phyloP scores from a whole-genome alignment of 2,113 vertebrate species.

The Rostratula benghalensis region DNA sequence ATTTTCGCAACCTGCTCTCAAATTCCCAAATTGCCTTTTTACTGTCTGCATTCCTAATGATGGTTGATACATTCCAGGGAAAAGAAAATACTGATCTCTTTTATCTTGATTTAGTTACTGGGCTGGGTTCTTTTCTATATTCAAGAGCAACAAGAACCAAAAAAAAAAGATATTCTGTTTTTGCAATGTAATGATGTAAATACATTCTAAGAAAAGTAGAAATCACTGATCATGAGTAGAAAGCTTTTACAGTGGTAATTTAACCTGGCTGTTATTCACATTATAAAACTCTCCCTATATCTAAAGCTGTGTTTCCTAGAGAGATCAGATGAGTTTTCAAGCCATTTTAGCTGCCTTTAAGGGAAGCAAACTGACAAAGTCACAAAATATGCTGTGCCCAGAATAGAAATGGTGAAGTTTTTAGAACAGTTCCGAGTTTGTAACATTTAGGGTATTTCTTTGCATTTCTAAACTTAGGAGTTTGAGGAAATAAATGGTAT shows the following conservation, averaged over 20 bases:
- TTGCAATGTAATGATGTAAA: slow-evolving; percentile 8
- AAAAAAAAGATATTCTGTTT: not conserved
- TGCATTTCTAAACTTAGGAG: not conserved
- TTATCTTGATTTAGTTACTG: slow-evolving; percentile 65
- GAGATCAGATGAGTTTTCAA: slow-evolving; percentile 8
- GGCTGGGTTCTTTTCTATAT: not conserved
- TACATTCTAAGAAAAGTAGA: slow-evolving; percentile 20
- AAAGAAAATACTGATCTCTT: slow-evolving; percentile 45
- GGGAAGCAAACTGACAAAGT: slow-evolving; percentile 26
- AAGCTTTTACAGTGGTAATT: slow-evolving; percentile 47
- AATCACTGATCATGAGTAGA: not conserved
- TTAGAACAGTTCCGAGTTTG: not conserved
- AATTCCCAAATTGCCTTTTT: slow-evolving; percentile 71
- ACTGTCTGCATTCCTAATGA: slow-evolving; percentile 68
- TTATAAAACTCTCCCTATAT: slow-evolving; percentile 12
- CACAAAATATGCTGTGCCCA: not conserved
- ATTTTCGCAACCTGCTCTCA: slow-evolving; percentile 67
- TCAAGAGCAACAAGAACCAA: not conserved
- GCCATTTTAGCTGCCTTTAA: not conserved
- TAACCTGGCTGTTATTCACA: slow-evolving; percentile 40
- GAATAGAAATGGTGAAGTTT: not conserved
- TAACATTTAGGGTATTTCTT: not conserved
- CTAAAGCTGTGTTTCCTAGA: not conserved
- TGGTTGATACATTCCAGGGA: slow-evolving; percentile 42
- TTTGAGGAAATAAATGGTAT: not conserved